Base-by-base conservation (phyloP, 2,888 invertebrate species). In the Drosophila borborema region DNA sequence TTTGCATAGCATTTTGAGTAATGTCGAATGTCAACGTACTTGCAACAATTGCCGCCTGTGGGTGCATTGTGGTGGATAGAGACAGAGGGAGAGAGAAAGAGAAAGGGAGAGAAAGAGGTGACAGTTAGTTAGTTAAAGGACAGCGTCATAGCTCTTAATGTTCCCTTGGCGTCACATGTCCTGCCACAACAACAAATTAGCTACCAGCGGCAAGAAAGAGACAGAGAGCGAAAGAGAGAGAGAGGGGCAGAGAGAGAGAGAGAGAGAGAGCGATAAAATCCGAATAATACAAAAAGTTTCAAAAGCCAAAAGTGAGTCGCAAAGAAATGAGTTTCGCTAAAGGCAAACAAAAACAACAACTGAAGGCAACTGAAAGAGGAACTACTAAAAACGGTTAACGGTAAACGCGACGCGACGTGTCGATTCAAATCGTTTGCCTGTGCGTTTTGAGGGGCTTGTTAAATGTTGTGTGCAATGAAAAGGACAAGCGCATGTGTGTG, bases 11-110 rank as follows among this genome's bases (percentile, higher is more conserved):
- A 80, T 89, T 89, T 86, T 84, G 89, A 89, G 89, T 86, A 77
- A 89, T 86, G 87, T 71, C 86, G 86, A 82, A 90, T 88, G 86
- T 90, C 86, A 86, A 90, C 81, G 86, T 81, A 86, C 90, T 88
- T 67, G 72, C 76, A 68, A 72, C 75, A 59, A 38, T 46, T 31
- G 65, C 34, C 54, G 45, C 53, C 53, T 16, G 64, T 38, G 63
- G 72, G 68, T 49, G 72, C 51, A n/a, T 56, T 68, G 62, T 23
- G 49, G 31, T 12, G 34, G 49, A 5, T 45, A 2, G 53, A 16
- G 49, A 40, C 43, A 16, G 59, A 20, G 64, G 0, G 53, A 16
- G 54, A 38, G 38, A 14, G 59, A 20, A 62, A 2, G 53, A 16
- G 54, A 38, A 41, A 16, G 59, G n/a, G 64, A 1, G 53, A 16